Evolutionary conservation across 92 coral and sea anemone species (phyloP).

Genomic region (Paragorgia papillata): DNA sequence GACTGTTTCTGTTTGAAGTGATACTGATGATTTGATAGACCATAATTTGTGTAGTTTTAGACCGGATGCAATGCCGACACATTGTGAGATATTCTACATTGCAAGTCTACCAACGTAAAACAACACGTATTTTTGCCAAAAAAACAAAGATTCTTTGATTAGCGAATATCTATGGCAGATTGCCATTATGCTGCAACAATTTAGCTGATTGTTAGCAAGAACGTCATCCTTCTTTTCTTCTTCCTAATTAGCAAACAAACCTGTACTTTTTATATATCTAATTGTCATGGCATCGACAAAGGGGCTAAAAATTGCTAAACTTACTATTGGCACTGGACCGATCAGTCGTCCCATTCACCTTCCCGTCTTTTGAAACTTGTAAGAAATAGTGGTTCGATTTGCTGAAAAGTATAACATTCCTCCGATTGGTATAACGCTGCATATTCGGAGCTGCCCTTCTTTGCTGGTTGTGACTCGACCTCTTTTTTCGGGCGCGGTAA

Average conservation of each 20-base stretch:
- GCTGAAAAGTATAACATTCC: slow-evolving; percentile 4
- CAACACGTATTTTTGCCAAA: no score
- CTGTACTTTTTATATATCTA: not conserved
- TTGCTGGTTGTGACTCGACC: not conserved
- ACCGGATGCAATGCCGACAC: no score
- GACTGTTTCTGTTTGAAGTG: not conserved
- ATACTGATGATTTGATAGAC: no score
- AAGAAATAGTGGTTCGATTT: not conserved
- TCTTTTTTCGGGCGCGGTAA: slow-evolving; percentile 12
- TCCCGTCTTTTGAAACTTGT: slow-evolving; percentile 22
- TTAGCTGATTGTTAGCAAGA: no score
- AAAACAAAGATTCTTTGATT: not conserved
- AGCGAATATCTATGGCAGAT: not conserved
- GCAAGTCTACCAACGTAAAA: no score
- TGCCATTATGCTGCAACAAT: not conserved
- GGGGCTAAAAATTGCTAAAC: not conserved
- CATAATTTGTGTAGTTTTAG: no score
- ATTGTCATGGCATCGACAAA: not conserved
- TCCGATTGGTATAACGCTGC: not conserved
- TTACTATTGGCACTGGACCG: slow-evolving; percentile 8
- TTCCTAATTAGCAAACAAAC: no score
- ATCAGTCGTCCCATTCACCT: slow-evolving; percentile 17
- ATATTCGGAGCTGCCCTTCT: not conserved
- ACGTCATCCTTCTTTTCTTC: no score
- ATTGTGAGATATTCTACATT: no score